Conservation (phyloP, 2,888 invertebrate species). For the Rapana venosa region DNA sequence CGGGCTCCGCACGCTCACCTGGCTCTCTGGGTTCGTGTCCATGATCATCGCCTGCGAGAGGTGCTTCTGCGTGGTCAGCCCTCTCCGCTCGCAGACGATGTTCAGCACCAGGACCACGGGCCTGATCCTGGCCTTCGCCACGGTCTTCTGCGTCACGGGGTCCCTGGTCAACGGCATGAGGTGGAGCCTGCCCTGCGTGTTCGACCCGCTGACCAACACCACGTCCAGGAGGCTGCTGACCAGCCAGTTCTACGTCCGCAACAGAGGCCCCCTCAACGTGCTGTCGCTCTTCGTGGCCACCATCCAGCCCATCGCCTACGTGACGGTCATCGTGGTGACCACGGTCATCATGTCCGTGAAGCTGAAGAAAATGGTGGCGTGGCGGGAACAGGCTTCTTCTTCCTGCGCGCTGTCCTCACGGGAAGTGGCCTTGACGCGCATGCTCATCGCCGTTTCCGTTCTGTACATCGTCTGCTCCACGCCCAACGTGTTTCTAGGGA, state of each 20-base stretch:
- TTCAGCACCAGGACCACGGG: neutral
- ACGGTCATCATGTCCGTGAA: neutral
- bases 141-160: neutral
- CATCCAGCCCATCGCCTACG: neutral
- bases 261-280: neutral
- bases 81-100: neutral
- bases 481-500: neutral
- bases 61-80: neutral
- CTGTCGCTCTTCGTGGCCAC: neutral
- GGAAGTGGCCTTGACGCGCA: constrained; percentile 16
- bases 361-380: neutral
- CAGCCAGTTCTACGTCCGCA: neutral
- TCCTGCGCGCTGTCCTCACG: neutral
- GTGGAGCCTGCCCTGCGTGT: neutral
- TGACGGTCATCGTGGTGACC: neutral
- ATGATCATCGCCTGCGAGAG: constrained; percentile 16
- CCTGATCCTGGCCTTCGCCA: neutral
- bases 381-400: neutral
- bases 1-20: neutral
- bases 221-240: neutral
- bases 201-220: neutral
- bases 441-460: neutral
- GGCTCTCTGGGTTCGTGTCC: neutral
- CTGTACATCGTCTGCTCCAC: neutral
- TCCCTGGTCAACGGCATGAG: neutral